A percentile compares a stretch with the other conserved stretches of the same genome.
These are phyloP conservation scores for Sinocyclocheilus grahami DNA, from an alignment of 2,113 vertebrate species.

Conservation along the genomic window DNA sequence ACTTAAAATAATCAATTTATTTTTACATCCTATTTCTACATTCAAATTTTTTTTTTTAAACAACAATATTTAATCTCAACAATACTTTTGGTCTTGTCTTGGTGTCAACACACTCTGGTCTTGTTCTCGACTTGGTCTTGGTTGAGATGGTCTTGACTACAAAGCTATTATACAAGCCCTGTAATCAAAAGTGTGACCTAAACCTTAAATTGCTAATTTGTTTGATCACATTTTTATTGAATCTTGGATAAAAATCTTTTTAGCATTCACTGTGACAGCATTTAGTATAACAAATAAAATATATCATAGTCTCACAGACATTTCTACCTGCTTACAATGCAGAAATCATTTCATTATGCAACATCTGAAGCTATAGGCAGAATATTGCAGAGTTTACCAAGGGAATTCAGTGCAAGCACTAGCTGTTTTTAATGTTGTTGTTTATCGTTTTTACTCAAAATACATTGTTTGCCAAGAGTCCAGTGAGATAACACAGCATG, in stretches of 20 bases:
- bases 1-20: too few species aligned
- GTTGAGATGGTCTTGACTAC: too few species aligned
- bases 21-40: too few species aligned
- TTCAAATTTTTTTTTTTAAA: too few species aligned
- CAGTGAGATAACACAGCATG: slow-evolving; percentile 1
- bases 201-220: not conserved
- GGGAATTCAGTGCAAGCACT: not conserved
- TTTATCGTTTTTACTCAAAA: slow-evolving; percentile 20
- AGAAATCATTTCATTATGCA: slow-evolving; percentile 16
- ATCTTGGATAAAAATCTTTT: not conserved
- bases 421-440: slow-evolving; percentile 23
- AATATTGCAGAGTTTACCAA: slow-evolving; percentile 11
- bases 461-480: slow-evolving; percentile 23
- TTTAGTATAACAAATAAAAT: not conserved
- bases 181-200: not conserved
- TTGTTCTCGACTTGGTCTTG: too few species aligned
- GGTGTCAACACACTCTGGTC: too few species aligned
- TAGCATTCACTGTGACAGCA: not conserved
- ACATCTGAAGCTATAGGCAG: slow-evolving; percentile 6
- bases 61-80: too few species aligned
- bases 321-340: slow-evolving; percentile 7
- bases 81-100: too few species aligned
- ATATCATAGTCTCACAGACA: not conserved
- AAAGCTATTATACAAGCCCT: too few species aligned
- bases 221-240: not conserved